A percentile compares a stretch with the other conserved stretches of the same genome.
Evolutionary conservation across 1,140 invertebrate species (phyloP).

Genomic region (Megathymus violae): DNA sequence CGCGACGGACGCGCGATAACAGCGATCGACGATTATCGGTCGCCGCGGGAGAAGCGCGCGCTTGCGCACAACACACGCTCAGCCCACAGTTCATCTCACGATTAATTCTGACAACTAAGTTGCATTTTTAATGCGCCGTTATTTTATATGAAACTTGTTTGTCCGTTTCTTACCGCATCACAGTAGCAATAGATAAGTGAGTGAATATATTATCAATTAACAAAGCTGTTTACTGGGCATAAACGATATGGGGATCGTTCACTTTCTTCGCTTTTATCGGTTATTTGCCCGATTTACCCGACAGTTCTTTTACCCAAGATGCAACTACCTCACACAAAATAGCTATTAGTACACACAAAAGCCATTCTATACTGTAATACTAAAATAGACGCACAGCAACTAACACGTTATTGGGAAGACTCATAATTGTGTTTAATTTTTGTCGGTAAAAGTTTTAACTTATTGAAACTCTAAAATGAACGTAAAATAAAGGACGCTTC

Average conservation of each 20-base stretch:
- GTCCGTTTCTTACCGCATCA: conserved; percentile 17
- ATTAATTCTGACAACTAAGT: conserved; percentile 28
- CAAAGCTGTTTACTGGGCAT: conserved; percentile 69
- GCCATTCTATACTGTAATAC: too few species aligned
- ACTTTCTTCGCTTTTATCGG: conserved; percentile 68
- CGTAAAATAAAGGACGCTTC: too few species aligned
- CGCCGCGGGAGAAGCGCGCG: conserved; percentile 35
- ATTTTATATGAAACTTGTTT: conserved; percentile 32
- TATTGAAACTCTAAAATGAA: too few species aligned
- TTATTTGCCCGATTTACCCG: conserved; percentile 63
- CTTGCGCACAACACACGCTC: conserved; percentile 8
- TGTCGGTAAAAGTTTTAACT: too few species aligned
- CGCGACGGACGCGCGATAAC: conserved; percentile 72
- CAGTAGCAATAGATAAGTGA: conserved; percentile 51
- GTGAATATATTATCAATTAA: conserved; percentile 66
- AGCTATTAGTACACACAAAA: neutral
- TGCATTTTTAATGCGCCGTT: conserved; percentile 25
- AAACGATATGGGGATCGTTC: conserved; percentile 65
- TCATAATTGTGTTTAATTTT: too few species aligned
- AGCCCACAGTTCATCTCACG: conserved; percentile 8
- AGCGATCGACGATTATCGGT: conserved; percentile 71
- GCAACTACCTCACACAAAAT: neutral
- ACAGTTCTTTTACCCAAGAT: conserved; percentile 70
- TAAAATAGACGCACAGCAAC: too few species aligned
- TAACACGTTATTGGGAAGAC: too few species aligned